A percentile compares a stretch with the other conserved stretches of the same genome.
These are phyloP conservation scores for Thalassarche chlororhynchos DNA, from an alignment of 2,113 vertebrate genomes.

Conservation along the genomic window DNA sequence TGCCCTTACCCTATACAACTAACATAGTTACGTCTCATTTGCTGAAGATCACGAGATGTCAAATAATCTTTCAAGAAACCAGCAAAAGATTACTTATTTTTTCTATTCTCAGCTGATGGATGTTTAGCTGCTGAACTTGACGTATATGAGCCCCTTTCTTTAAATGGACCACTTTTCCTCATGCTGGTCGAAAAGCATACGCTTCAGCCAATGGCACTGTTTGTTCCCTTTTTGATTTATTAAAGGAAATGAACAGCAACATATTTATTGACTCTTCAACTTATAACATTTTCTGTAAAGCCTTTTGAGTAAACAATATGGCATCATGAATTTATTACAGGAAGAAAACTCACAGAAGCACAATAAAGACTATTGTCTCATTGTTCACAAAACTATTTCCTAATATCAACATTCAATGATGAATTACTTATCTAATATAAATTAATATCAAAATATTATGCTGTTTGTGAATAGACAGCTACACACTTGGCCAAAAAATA, in stretches of 20 bases:
- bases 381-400: not conserved
- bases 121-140: not conserved
- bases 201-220: not conserved
- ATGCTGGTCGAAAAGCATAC: not conserved
- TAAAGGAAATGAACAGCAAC: not conserved
- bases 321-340: not conserved
- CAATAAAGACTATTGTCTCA: not conserved
- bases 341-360: not conserved
- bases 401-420: not conserved
- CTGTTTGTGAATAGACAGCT: not conserved
- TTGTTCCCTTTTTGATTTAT: not conserved
- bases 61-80: not conserved
- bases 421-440: not conserved
- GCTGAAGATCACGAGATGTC: not conserved
- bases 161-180: not conserved
- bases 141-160: not conserved
- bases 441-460: not conserved
- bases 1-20: not conserved
- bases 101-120: not conserved
- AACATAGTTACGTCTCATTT: not conserved
- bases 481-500: not conserved
- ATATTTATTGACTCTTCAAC: not conserved
- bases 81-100: not conserved
- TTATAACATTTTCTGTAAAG: not conserved
- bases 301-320: not conserved